Conservation (phyloP, 2,888 invertebrate species). For the Agrypnus murinus region DNA sequence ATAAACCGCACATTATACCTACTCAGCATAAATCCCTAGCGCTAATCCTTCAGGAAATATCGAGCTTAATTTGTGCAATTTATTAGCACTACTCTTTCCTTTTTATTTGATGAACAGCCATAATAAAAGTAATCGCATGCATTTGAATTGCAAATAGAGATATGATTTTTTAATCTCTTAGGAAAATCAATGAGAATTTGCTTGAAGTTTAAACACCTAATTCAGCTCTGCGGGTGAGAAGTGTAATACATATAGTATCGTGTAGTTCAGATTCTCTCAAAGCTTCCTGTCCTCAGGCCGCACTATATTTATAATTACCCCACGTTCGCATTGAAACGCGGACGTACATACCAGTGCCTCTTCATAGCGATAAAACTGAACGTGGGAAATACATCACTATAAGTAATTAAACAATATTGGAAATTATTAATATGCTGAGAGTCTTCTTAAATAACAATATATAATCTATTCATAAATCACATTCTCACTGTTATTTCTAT, state of each 20-base stretch:
- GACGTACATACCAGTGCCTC: constrained; percentile 28
- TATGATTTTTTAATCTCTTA: constrained; percentile 6
- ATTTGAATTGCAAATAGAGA: constrained; percentile 31
- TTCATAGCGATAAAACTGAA: constrained; percentile 27
- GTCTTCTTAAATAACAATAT: constrained; percentile 25
- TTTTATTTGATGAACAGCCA: neutral
- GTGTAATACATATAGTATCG: constrained; percentile 37
- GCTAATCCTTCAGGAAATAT: constrained; percentile 14
- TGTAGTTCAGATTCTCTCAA: constrained; percentile 37
- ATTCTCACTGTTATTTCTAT: constrained; percentile 4
- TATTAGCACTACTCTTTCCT: constrained; percentile 11
- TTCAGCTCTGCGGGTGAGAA: constrained; percentile 34
- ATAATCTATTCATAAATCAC: neutral
- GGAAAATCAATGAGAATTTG: constrained; percentile 35
- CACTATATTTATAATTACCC: constrained; percentile 36
- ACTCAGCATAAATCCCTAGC: constrained; percentile 10
- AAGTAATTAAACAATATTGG: constrained; percentile 43
- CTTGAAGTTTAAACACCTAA: constrained; percentile 36
- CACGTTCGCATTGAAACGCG: constrained; percentile 26
- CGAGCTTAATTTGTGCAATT: constrained; percentile 19
- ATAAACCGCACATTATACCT: neutral
- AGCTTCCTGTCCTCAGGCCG: constrained; percentile 42
- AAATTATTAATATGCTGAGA: constrained; percentile 41
- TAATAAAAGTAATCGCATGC: constrained; percentile 2
- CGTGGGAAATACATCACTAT: constrained; percentile 40